phyloP scores from a whole-genome alignment of 2,888 invertebrate species.

The Dicyrtoma fusca region DNA sequence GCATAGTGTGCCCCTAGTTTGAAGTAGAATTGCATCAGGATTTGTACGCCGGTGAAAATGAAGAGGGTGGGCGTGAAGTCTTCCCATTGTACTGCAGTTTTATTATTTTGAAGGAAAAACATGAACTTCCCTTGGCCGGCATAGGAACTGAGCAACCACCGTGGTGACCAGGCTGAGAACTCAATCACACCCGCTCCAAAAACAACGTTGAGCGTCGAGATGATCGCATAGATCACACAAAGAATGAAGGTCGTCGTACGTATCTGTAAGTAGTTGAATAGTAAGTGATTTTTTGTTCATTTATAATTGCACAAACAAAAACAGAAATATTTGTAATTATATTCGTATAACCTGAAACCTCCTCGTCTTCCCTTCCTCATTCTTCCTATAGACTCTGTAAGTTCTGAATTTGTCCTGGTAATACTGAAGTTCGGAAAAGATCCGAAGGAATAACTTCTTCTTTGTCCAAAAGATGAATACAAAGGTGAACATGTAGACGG shows the following conservation, averaged over 20 bases:
- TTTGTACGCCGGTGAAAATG: conserved; percentile 13
- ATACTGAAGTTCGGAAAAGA: conserved; percentile 4
- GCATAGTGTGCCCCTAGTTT: conserved; percentile 28
- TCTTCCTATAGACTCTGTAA: too few species aligned
- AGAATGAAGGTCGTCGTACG: neutral
- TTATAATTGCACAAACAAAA: neutral
- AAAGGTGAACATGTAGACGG: conserved; percentile 14
- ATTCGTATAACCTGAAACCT: neutral
- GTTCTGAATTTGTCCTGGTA: neutral
- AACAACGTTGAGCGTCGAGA: conserved; percentile 16
- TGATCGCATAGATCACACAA: conserved; percentile 7
- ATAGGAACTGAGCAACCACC: neutral
- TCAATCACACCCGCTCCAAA: conserved; percentile 15
- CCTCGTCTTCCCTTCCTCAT: too few species aligned
- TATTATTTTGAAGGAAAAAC: conserved; percentile 15
- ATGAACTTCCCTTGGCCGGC: conserved; percentile 19
- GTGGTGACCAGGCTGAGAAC: neutral
- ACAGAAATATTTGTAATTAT: neutral
- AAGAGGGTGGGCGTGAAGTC: neutral
- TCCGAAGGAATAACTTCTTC: neutral
- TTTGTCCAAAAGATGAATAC: conserved; percentile 21
- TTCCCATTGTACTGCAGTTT: neutral
- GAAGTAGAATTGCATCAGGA: conserved; percentile 21
- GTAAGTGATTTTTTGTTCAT: neutral
- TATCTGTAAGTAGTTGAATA: conserved; percentile 4